These are phyloP conservation scores for Conopomorpha cramerella DNA, from an alignment of 1,140 invertebrate genomes.

Conservation along the genomic window DNA sequence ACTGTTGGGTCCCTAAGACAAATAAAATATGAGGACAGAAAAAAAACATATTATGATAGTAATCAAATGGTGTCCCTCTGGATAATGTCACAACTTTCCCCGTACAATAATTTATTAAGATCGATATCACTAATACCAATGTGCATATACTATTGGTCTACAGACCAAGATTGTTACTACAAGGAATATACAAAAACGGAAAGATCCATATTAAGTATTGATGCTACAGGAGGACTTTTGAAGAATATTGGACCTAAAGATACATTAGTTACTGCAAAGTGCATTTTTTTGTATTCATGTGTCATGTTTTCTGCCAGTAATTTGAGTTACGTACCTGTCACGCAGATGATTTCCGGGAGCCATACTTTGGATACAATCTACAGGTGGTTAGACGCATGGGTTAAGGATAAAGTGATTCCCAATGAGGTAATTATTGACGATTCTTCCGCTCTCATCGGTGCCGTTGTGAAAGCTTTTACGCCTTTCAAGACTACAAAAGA, in stretches of 20 bases:
- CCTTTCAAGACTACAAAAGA: constrained; percentile 1
- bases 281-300: constrained; percentile 1
- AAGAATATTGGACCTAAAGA: neutral
- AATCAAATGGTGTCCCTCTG: neutral
- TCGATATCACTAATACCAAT: neutral
- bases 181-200: constrained; percentile 1
- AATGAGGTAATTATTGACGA: constrained; percentile 1
- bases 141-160: neutral
- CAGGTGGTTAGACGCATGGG: constrained; percentile 3
- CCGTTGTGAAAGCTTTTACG: constrained; percentile 1
- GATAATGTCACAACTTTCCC: neutral
- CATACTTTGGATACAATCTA: constrained; percentile 4
- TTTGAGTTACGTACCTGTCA: constrained; percentile 2
- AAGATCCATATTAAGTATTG: neutral
- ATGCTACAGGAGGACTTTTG: neutral
- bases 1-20: neutral
- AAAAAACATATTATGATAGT: neutral
- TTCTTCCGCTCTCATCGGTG: neutral
- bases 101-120: neutral
- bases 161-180: neutral
- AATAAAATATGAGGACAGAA: constrained; percentile 2
- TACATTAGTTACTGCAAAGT: neutral
- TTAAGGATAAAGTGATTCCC: neutral
- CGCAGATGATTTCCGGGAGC: constrained; percentile 2
- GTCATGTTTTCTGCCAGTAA: neutral